These are phyloP conservation scores for Dicyrtoma fusca DNA, from an alignment of 2,888 invertebrate species.

Conservation along the genomic window DNA sequence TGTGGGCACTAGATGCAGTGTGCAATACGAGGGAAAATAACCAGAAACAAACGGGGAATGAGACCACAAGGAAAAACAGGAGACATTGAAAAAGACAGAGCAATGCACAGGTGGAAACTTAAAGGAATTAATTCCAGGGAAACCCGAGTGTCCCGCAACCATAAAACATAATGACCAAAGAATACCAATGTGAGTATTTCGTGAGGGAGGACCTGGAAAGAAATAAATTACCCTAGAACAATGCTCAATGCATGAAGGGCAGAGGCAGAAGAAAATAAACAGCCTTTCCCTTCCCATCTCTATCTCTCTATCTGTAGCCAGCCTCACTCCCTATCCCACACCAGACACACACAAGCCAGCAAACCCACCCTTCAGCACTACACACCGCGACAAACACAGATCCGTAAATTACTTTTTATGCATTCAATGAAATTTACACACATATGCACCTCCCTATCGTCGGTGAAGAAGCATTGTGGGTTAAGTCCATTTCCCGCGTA, in stretches of 20 bases:
- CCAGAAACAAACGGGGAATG: neutral
- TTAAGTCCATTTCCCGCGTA: no score
- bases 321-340: neutral
- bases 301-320: neutral
- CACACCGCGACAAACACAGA: no score
- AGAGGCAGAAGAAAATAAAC: conserved; percentile 3
- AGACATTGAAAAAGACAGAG: neutral
- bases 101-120: conserved; percentile 17
- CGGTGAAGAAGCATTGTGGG: no score
- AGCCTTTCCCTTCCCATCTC: neutral
- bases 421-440: no score
- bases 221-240: conserved; percentile 28
- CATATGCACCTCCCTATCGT: no score
- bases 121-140: neutral
- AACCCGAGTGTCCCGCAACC: conserved; percentile 7
- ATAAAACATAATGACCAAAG: conserved; percentile 28
- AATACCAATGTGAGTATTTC: conserved; percentile 13
- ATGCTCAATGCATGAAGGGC: conserved; percentile 4
- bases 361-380: no score
- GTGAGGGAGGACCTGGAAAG: conserved; percentile 25
- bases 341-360: no score
- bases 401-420: no score
- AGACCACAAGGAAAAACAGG: neutral
- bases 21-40: no score
- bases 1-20: no score